phyloP scores from a whole-genome alignment of 1,140 invertebrate genomes.

The Drosophila jambulina region DNA sequence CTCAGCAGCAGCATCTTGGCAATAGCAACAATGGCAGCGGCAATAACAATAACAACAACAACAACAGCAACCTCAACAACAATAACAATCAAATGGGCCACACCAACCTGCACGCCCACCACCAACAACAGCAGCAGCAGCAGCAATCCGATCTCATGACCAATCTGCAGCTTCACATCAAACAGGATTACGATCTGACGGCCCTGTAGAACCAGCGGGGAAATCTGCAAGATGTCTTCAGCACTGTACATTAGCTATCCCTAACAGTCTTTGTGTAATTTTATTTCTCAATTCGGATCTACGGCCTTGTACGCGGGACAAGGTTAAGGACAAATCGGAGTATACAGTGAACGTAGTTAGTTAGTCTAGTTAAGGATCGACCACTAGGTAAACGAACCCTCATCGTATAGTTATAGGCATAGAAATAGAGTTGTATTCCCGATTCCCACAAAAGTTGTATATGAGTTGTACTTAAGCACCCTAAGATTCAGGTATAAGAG shows the following conservation, averaged over 20 bases:
- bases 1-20: conserved; percentile 68
- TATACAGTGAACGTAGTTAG: conserved; percentile 84
- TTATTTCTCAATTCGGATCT: conserved; percentile 38
- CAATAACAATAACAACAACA: conserved; percentile 52
- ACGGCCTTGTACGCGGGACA: conserved; percentile 18
- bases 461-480: conserved; percentile 58
- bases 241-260: conserved; percentile 38
- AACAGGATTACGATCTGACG: conserved; percentile 91
- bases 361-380: conserved; percentile 61
- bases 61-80: conserved; percentile 62
- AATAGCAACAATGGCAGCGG: conserved; percentile 45
- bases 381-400: conserved; percentile 50
- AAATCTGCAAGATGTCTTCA: conserved; percentile 36
- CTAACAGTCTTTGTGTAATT: conserved; percentile 20
- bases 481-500: conserved; percentile 44
- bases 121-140: conserved; percentile 70
- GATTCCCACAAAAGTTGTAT: conserved; percentile 49
- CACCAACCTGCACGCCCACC: conserved; percentile 54
- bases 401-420: conserved; percentile 19
- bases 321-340: conserved; percentile 68
- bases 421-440: conserved; percentile 4
- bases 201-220: conserved; percentile 87
- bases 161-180: conserved; percentile 86
- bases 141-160: conserved; percentile 79
- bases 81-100: conserved; percentile 77